Evolutionary conservation across 2,113 vertebrate genomes (phyloP), one percentile per base, ranked within the genome.

Genomic region (Neopipo cinnamomea): DNA sequence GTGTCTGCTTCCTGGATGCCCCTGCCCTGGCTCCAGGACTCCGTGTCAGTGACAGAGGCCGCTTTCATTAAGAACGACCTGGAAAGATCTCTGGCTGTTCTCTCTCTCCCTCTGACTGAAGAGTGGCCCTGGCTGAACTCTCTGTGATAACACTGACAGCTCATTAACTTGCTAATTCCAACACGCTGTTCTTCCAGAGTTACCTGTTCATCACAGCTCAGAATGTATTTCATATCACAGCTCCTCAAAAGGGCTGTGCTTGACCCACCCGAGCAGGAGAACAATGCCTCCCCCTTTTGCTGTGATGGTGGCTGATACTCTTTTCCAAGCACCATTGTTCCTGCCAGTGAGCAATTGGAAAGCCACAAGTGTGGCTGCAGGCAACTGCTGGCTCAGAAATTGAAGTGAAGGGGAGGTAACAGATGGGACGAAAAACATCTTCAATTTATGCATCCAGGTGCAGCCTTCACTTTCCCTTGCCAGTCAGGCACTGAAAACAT

Each of bases 31-130:
- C 49, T 85, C 44, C 66, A n/a, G 31, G 17, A 59, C 18, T 79
- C 24, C 4, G 2, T 0, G 0, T 31, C 72, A 39, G n/a, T 17
- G 68, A 44, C 4, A 50, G 30, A 86, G 47, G 19, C 41, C 1
- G 6, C 31, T 11, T 78, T 72, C 89, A 72, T 22, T 59, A 85
- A 33, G 4, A 85, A 9, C 17, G 65, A 91, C 13, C 18, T 17
- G 8, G 49, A 76, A 91, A 56, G 21, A 46, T 61, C 46, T 78
- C 55, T 53, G 37, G 24, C 47, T 70, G 20, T 31, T 89, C 44
- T 22, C 13, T 83, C 37, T 28, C 46, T 89, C 30, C 35, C 31
- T 39, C 50, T 70, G 72, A 74, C 41, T 5, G 8, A 75, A 88
- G 5, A 82, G 18, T 37, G 49, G 35, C 41, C 41, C 46, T 41